phyloP scores from a whole-genome alignment of 1,140 invertebrate genomes.

The Orussus abietinus region DNA sequence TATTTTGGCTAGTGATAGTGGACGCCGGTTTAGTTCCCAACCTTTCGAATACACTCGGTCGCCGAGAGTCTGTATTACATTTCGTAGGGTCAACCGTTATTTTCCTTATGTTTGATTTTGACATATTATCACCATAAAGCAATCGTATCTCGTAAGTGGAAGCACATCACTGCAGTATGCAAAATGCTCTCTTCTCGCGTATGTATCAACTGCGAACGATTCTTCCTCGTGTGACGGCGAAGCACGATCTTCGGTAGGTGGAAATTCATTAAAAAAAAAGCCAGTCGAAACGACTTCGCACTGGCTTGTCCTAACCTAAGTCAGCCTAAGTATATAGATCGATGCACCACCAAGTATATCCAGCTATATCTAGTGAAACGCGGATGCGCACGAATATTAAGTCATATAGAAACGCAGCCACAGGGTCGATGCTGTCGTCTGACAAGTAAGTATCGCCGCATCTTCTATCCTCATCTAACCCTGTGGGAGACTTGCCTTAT shows the following conservation, averaged over 20 bases:
- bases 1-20: constrained; percentile 46
- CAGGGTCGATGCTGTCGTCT: too few species aligned
- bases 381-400: too few species aligned
- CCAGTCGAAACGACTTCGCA: too few species aligned
- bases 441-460: too few species aligned
- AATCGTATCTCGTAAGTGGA: constrained; percentile 48
- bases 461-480: constrained; percentile 1
- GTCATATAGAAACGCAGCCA: too few species aligned
- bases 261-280: constrained; percentile 13
- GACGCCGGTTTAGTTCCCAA: constrained; percentile 69
- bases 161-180: constrained; percentile 50
- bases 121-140: constrained; percentile 62
- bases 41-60: constrained; percentile 75
- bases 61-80: constrained; percentile 61
- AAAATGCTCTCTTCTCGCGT: constrained; percentile 22
- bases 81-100: constrained; percentile 71
- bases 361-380: too few species aligned
- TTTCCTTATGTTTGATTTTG: constrained; percentile 74
- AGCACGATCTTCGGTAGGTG: background rate
- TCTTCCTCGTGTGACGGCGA: background rate
- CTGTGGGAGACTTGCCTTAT: too few species aligned
- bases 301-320: too few species aligned
- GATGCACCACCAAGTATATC: too few species aligned
- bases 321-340: too few species aligned
- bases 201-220: too few species aligned